A percentile compares a stretch with the other conserved stretches of the same genome.
phyloP scores from a whole-genome alignment of 2,113 vertebrate genomes.

The Tyto alba region DNA sequence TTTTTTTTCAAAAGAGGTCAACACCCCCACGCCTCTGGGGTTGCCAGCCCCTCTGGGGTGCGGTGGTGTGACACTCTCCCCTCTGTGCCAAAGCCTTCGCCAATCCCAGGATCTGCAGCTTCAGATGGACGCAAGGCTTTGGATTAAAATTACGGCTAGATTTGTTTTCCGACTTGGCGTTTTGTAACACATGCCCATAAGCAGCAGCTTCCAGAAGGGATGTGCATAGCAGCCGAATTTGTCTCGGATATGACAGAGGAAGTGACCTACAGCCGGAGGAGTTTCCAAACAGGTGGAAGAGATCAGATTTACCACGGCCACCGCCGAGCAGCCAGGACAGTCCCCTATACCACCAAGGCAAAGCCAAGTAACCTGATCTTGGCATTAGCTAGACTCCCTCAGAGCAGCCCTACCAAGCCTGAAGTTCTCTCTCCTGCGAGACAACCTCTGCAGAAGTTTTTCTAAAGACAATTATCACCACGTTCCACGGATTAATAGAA shows the following conservation, averaged over 20 bases:
- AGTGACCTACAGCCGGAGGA: neutral
- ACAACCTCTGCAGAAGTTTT: neutral
- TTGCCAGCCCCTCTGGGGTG: neutral
- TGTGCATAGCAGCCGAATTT: neutral
- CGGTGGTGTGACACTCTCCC: neutral
- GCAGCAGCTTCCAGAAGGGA: neutral
- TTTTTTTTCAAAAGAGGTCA: neutral
- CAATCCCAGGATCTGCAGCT: neutral
- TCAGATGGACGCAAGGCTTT: fast-evolving
- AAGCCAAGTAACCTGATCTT: neutral
- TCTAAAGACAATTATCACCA: neutral
- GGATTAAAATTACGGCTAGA: neutral
- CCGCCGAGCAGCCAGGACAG: neutral
- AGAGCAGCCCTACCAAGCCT: neutral
- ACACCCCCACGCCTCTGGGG: fast-evolving
- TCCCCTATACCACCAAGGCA: neutral
- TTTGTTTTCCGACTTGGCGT: neutral
- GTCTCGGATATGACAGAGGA: constrained; percentile 16
- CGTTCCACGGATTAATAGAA: fast-evolving
- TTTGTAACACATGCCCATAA: neutral
- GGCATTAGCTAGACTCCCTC: neutral
- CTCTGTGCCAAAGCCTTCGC: neutral
- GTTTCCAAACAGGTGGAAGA: constrained; percentile 36
- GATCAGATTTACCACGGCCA: neutral
- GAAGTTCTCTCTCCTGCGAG: neutral